Evolutionary conservation across 1,140 invertebrate genomes (phyloP).

Genomic region (Eufriesea mexicana): DNA sequence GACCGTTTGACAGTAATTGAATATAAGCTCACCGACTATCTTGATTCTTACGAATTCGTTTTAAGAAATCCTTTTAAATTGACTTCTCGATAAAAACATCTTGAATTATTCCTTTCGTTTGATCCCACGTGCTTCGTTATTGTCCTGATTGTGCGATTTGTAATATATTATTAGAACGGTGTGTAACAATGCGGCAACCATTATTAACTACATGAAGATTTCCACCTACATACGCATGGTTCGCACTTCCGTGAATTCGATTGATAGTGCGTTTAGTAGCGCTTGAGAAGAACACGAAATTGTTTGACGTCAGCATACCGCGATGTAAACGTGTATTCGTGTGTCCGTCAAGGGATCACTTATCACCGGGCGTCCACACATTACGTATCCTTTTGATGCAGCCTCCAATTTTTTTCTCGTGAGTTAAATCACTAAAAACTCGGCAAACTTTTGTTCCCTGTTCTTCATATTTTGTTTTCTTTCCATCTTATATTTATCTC

Average conservation of each 20-base stretch:
- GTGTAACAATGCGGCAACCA: constrained; percentile 60
- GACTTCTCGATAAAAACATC: background rate
- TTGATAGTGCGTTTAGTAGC: constrained; percentile 15
- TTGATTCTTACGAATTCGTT: background rate
- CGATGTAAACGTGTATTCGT: constrained; percentile 54
- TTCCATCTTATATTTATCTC: background rate
- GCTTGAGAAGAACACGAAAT: constrained; percentile 49
- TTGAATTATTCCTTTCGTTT: constrained; percentile 11
- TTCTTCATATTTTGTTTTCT: background rate
- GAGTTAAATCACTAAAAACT: constrained; percentile 22
- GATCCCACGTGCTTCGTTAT: constrained; percentile 44
- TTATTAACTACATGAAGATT: constrained; percentile 47
- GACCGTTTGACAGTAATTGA: constrained; percentile 65
- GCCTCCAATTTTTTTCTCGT: constrained; percentile 24
- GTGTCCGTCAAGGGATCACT: constrained; percentile 18
- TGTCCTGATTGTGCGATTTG: constrained; percentile 3
- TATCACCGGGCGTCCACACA: constrained; percentile 13
- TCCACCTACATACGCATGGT: constrained; percentile 17
- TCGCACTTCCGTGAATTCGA: constrained; percentile 26
- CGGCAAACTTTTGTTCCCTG: background rate
- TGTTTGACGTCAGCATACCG: constrained; percentile 65
- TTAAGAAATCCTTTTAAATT: background rate
- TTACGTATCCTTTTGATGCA: constrained; percentile 12
- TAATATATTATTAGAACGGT: constrained; percentile 64
- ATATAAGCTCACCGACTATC: background rate